phyloP scores from a whole-genome alignment of 2,888 invertebrate genomes.

The Eristalis arbustorum region DNA sequence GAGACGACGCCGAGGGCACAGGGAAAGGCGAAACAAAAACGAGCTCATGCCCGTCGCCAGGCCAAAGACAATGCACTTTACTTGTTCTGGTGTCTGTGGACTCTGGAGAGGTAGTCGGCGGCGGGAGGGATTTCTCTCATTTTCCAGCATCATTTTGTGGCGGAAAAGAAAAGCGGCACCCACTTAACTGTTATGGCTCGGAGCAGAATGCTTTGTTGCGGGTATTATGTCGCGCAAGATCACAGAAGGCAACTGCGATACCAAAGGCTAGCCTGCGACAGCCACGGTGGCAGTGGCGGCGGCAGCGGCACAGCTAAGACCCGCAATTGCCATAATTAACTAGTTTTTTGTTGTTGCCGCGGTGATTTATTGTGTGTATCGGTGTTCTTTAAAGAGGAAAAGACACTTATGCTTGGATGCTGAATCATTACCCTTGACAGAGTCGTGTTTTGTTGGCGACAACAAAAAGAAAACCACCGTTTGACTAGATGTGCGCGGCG shows the following conservation, averaged over 20 bases:
- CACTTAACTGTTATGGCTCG: constrained; percentile 54
- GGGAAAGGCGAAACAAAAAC: neutral
- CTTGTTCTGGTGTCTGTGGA: constrained; percentile 13
- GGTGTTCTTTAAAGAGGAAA: constrained; percentile 5
- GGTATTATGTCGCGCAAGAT: constrained; percentile 27
- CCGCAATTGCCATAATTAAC: constrained; percentile 21
- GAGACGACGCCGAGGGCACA: neutral
- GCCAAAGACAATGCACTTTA: constrained; percentile 43
- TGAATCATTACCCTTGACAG: constrained; percentile 1
- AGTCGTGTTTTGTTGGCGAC: neutral
- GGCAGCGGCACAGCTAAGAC: neutral
- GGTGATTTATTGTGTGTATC: constrained; percentile 14
- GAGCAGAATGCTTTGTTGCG: constrained; percentile 37
- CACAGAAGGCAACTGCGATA: constrained; percentile 33
- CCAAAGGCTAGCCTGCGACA: neutral
- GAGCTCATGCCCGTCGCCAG: constrained; percentile 12
- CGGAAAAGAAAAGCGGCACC: constrained; percentile 24
- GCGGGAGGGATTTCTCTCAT: neutral
- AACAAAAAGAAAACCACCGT: neutral
- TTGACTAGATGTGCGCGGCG: neutral
- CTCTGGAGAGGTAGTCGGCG: neutral
- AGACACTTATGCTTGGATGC: neutral
- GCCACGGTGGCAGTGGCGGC: neutral
- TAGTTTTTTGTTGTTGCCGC: constrained; percentile 23
- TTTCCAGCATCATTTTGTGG: constrained; percentile 24